Evolutionary conservation across 1,140 invertebrate species (phyloP), one percentile per base, ranked within the genome.

Genomic region (Drosophila neocordata): DNA sequence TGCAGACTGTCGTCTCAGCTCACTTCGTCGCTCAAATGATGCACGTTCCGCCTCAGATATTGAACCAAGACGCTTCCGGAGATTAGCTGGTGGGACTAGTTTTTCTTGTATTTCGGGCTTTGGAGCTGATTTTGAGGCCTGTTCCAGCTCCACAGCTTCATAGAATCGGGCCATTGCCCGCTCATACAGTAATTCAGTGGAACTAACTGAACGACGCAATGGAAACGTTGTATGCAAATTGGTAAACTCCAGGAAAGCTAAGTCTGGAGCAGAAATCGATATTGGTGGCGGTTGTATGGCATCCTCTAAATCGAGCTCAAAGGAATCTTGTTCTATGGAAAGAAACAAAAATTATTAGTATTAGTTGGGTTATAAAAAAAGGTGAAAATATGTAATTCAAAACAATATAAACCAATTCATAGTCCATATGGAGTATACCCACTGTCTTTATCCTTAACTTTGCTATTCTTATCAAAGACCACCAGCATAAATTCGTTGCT

Each of bases 401-500:
- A 37, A 5, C 13, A 2, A 5, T 24, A 24, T 24, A 24, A 24
- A 31, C 27, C 27, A 31, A 31, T 31, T 3, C 5, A 6, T 31
- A 4, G 27, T 31, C 27, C 6, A 31, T 31, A 31, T 31, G 6
- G 27, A 5, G 27, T 31, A 57, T 37, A 90, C 82, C 85, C 88
- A 92, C 92, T 92, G 90, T 93, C 91, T 76, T 93, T 92, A 66
- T 90, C 90, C 73, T 91, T 88, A 61, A 82, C 76, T 65, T 84
- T 91, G 92, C 87, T 93, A 90, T 79, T 93, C 89, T 72, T 95
- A 93, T 27, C 95, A 95, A 91, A 95, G 4, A 97, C 92, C 31
- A 97, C 95, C 35, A 97, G 90, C 95, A 97, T 96, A 71, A 96
- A 95, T 88, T 97, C 96, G 20, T 95, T 95, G 69, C 91, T 92